A percentile compares a stretch with the other conserved stretches of the same genome.
phyloP scores from a whole-genome alignment of 2,888 invertebrate species.

The Coelopa pilipes region DNA sequence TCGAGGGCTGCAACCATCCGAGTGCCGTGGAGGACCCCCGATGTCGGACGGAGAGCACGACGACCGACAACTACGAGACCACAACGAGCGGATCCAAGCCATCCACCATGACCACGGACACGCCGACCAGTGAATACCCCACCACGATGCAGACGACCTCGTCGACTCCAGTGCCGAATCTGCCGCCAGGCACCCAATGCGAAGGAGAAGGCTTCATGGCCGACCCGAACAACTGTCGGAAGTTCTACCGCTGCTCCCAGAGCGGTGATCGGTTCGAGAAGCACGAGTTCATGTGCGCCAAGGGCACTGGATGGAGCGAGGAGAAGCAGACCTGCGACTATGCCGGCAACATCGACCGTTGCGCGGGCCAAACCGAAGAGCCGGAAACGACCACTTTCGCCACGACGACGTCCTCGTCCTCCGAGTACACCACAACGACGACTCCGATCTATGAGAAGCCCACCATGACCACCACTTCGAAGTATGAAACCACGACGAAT shows the following conservation, averaged over 20 bases:
- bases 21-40: constrained; percentile 47
- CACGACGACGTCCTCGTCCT: constrained; percentile 35
- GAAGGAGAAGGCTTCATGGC: constrained; percentile 66
- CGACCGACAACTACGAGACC: constrained; percentile 27
- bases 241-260: constrained; percentile 76
- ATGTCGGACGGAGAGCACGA: constrained; percentile 41
- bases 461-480: constrained; percentile 15
- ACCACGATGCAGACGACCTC: constrained; percentile 48
- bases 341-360: constrained; percentile 52
- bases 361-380: constrained; percentile 49
- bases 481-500: constrained; percentile 34
- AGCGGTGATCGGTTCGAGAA: constrained; percentile 69
- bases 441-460: constrained; percentile 23
- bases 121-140: constrained; percentile 44
- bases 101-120: constrained; percentile 36
- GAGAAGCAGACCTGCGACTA: constrained; percentile 34
- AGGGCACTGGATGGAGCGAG: constrained; percentile 77
- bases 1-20: constrained; percentile 56
- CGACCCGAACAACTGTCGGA: constrained; percentile 70
- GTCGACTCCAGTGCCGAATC: constrained; percentile 50
- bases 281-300: constrained; percentile 72
- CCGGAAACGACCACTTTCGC: constrained; percentile 27
- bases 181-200: constrained; percentile 61
- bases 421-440: constrained; percentile 35
- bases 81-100: constrained; percentile 35